Evolutionary conservation across 2,888 invertebrate genomes (phyloP).

Genomic region (Scotopteryx bipunctaria): DNA sequence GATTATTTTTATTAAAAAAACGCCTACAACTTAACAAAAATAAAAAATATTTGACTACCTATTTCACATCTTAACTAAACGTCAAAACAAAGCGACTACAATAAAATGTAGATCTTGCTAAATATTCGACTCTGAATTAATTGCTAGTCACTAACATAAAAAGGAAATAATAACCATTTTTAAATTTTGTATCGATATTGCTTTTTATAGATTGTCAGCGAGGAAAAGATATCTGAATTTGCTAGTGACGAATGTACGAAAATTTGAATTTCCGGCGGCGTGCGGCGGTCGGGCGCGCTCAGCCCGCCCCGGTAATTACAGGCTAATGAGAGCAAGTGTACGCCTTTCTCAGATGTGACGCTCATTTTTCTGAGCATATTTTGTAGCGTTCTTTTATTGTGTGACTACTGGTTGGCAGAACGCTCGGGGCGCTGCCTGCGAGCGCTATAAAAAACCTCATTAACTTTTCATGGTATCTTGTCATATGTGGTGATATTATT

Average conservation of each 20-base stretch:
- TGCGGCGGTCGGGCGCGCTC: constrained; percentile 51
- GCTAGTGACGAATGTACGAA: constrained; percentile 70
- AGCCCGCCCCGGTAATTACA: constrained; percentile 68
- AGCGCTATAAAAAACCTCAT: constrained; percentile 53
- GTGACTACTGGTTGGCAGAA: constrained; percentile 59
- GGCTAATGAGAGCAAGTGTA: constrained; percentile 74
- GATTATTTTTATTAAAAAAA: constrained; percentile 73
- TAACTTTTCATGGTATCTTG: constrained; percentile 53
- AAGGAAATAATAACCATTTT: constrained; percentile 81
- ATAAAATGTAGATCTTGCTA: constrained; percentile 72
- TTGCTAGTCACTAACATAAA: constrained; percentile 80
- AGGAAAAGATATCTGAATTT: constrained; percentile 68
- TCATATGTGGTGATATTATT: constrained; percentile 45
- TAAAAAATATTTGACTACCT: constrained; percentile 53
- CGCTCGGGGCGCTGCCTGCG: constrained; percentile 48
- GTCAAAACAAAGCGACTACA: constrained; percentile 65
- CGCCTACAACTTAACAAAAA: constrained; percentile 58
- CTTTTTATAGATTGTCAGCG: constrained; percentile 69
- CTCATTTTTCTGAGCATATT: constrained; percentile 57
- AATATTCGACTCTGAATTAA: constrained; percentile 73
- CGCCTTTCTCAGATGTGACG: constrained; percentile 49
- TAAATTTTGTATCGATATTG: constrained; percentile 74
- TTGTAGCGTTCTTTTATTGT: constrained; percentile 63
- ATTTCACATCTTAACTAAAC: constrained; percentile 39
- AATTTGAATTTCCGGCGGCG: constrained; percentile 74